Percentiles rank a stretch among this genome's conserved stretches.
phyloP scores from a whole-genome alignment of 2,797 vertebrate genomes.

The Enteromius argenteus region DNA sequence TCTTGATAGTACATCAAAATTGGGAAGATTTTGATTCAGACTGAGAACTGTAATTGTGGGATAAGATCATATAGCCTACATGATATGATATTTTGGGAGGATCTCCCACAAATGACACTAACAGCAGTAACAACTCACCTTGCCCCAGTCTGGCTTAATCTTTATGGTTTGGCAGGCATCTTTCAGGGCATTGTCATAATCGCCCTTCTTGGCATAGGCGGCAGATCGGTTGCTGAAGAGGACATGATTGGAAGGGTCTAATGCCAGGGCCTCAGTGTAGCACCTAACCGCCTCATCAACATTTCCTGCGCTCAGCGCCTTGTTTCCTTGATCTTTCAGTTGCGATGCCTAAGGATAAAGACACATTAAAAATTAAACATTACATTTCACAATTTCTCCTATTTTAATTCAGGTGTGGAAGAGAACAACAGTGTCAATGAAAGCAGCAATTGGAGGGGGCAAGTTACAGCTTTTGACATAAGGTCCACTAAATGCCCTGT shows the following conservation, averaged over 20 bases:
- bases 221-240: slow-evolving; percentile 92
- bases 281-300: slow-evolving; percentile 88
- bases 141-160: slow-evolving; percentile 94
- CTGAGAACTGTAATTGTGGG: too few species aligned
- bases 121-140: slow-evolving; percentile 74
- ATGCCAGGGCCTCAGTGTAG: slow-evolving; percentile 90
- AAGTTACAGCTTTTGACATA: neutral
- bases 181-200: slow-evolving; percentile 86
- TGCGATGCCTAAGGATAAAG: slow-evolving; percentile 82
- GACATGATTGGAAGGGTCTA: slow-evolving; percentile 91
- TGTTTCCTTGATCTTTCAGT: slow-evolving; percentile 94
- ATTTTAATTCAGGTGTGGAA: neutral
- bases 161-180: slow-evolving; percentile 91
- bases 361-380: neutral
- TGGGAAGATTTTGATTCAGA: too few species aligned
- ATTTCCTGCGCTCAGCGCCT: slow-evolving; percentile 90
- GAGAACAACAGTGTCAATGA: neutral
- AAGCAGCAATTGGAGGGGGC: neutral
- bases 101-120: neutral
- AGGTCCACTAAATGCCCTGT: neutral
- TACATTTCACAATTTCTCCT: neutral
- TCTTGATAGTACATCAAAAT: too few species aligned
- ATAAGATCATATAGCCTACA: too few species aligned
- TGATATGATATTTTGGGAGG: too few species aligned
- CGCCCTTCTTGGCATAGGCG: slow-evolving; percentile 85